phyloP scores from a whole-genome alignment of 1,140 invertebrate genomes.

The Caenorhabditis latens region DNA sequence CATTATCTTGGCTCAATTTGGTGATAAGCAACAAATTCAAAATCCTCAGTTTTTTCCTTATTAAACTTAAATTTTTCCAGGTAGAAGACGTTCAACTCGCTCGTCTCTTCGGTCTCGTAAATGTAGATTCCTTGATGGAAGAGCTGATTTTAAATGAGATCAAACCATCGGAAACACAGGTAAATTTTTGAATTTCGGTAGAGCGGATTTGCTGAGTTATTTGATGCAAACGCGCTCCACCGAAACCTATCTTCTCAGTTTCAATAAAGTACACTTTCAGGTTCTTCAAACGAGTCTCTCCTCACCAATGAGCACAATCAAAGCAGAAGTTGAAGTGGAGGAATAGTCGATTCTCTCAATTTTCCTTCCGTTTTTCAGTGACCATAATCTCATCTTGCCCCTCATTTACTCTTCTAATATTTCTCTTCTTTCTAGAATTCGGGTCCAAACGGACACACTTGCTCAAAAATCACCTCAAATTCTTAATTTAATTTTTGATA shows the following conservation, averaged over 20 bases:
- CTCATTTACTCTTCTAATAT: not conserved
- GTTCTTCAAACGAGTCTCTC: slow-evolving; percentile 22
- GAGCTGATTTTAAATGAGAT: slow-evolving; percentile 87
- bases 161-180: slow-evolving; percentile 41
- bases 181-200: not conserved
- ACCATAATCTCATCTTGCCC: slow-evolving; percentile 49
- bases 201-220: too few species aligned
- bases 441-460: slow-evolving; percentile 17
- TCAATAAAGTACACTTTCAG: not conserved
- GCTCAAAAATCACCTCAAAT: slow-evolving; percentile 21
- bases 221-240: too few species aligned
- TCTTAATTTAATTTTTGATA: not conserved
- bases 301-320: slow-evolving; percentile 8
- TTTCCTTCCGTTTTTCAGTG: not conserved
- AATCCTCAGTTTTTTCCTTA: too few species aligned
- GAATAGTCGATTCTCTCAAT: not conserved
- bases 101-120: slow-evolving; percentile 92
- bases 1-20: too few species aligned
- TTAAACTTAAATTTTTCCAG: not conserved
- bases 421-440: not conserved
- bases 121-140: slow-evolving; percentile 94
- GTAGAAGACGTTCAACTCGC: slow-evolving; percentile 97
- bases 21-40: too few species aligned
- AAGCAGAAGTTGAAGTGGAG: slow-evolving; percentile 35
- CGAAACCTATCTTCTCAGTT: not conserved